Evolutionary conservation across 2,888 invertebrate genomes (phyloP).

Genomic region (Podabrus alpinus): DNA sequence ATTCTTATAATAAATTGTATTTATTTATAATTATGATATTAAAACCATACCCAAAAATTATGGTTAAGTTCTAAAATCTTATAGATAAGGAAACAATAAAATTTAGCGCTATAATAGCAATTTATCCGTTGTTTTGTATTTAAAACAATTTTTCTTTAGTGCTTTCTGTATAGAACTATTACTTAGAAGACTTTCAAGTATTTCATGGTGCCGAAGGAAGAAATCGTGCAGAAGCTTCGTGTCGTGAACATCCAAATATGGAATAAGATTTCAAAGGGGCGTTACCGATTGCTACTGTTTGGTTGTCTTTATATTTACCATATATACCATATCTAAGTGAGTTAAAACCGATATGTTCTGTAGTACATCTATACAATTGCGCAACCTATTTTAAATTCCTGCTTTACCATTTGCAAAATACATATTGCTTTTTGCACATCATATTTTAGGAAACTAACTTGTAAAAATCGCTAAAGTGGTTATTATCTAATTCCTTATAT

Average conservation of each 20-base stretch:
- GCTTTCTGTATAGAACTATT: slow-evolving; percentile 33
- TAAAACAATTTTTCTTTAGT: neutral
- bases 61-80: neutral
- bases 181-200: slow-evolving; percentile 33
- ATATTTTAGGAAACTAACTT: neutral
- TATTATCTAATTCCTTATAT: neutral
- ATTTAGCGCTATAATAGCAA: neutral
- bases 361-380: neutral
- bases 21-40: too few relatives aligned
- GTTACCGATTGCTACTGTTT: slow-evolving; percentile 40
- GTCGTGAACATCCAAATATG: slow-evolving; percentile 42
- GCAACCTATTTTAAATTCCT: neutral
- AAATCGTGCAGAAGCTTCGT: slow-evolving; percentile 33
- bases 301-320: slow-evolving; percentile 40
- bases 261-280: slow-evolving; percentile 38
- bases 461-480: neutral
- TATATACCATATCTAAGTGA: neutral
- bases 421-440: neutral
- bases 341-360: neutral
- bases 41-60: too few relatives aligned
- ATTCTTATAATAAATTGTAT: too few relatives aligned
- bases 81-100: neutral
- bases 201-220: slow-evolving; percentile 38
- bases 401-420: neutral
- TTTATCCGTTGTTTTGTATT: neutral